Percentiles rank a stretch among this genome's conserved stretches.
Conservation (phyloP, 2,797 vertebrate species). For the Mionectes olivaceus region DNA sequence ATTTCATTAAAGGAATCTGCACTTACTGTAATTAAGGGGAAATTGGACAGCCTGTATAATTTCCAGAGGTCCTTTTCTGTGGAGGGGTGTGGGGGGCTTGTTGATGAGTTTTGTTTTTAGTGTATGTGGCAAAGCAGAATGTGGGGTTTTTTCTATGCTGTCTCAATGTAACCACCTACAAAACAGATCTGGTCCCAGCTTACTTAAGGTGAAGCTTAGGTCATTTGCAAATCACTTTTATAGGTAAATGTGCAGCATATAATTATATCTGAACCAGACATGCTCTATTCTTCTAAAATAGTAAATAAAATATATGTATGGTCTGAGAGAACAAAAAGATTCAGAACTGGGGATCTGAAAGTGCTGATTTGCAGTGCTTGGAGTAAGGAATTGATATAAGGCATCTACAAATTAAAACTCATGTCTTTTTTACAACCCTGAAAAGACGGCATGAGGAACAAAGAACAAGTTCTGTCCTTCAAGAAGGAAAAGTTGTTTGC, state of each 20-base stretch:
- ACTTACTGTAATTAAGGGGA: background rate
- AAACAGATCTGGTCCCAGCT: background rate
- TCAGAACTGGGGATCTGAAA: background rate
- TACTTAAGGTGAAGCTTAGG: background rate
- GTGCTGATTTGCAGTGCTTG: slow-evolving; percentile 26
- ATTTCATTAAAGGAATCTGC: background rate
- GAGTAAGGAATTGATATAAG: background rate
- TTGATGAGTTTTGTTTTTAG: background rate
- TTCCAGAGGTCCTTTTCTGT: background rate
- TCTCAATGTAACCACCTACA: background rate
- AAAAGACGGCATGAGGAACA: background rate
- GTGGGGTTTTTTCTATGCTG: background rate
- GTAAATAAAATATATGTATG: background rate
- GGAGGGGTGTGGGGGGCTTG: background rate
- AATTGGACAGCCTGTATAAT: background rate
- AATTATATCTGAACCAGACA: background rate
- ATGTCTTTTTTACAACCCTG: background rate
- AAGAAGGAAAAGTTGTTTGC: background rate
- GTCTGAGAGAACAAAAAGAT: background rate
- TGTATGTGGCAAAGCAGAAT: background rate
- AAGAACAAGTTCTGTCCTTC: background rate
- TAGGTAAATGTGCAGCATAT: background rate
- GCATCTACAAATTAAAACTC: slow-evolving; percentile 13
- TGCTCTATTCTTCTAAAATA: background rate
- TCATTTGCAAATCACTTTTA: background rate